Conservation (phyloP, 2,888 invertebrate species). For the Leucozona laternaria region DNA sequence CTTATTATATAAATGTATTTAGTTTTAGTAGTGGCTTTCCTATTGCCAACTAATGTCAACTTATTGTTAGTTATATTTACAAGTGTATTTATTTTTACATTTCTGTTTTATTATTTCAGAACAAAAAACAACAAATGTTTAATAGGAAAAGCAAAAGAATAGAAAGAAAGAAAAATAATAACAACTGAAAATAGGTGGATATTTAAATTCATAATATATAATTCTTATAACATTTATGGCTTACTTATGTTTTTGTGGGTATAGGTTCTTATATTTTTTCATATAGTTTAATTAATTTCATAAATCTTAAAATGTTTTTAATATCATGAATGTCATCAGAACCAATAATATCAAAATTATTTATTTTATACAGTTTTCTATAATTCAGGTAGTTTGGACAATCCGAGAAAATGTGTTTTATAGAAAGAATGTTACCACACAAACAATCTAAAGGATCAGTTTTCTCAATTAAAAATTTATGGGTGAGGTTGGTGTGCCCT, state of each 20-base stretch:
- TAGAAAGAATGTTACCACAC: not conserved
- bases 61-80: no score
- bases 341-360: not conserved
- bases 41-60: no score
- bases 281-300: slow-evolving; percentile 5
- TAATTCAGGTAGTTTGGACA: not conserved
- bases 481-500: slow-evolving; percentile 27
- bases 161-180: no score
- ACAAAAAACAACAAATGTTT: no score
- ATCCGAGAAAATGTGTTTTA: not conserved
- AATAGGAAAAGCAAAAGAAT: no score
- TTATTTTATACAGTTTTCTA: not conserved
- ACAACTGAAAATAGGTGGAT: no score
- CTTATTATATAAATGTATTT: no score
- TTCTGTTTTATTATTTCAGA: no score
- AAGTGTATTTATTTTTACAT: no score
- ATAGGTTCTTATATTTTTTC: not conserved
- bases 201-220: no score
- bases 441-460: not conserved
- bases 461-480: not conserved
- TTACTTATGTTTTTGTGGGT: not conserved
- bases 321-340: not conserved
- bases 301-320: not conserved
- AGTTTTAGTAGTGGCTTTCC: no score
- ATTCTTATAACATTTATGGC: no score